phyloP scores from a whole-genome alignment of 2,113 vertebrate genomes.

The Neotoma lepida region DNA sequence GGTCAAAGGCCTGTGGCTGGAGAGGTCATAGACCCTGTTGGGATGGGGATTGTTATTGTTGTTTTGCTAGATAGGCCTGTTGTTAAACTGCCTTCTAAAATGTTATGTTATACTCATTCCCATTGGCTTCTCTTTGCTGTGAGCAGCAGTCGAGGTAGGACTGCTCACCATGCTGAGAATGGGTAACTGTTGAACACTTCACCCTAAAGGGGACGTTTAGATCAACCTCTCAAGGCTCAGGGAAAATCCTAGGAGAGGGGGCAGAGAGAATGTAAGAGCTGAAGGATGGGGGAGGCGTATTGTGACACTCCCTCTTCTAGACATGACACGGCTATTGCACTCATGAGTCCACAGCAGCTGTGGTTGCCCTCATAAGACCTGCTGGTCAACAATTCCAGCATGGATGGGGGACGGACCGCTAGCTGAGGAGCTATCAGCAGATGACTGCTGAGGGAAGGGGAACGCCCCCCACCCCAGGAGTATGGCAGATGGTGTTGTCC shows the following conservation, averaged over 20 bases:
- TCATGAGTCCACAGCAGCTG: no score
- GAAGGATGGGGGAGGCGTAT: background rate
- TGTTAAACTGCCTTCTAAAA: background rate
- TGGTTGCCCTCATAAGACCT: background rate
- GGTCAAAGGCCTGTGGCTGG: background rate
- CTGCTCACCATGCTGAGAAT: background rate
- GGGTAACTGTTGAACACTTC: no score
- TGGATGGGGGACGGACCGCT: background rate
- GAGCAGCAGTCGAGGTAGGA: background rate
- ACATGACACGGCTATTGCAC: background rate
- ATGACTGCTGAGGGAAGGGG: background rate
- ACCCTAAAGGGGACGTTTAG: background rate
- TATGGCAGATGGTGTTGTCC: background rate
- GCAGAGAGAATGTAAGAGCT: background rate
- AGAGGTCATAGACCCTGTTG: no score
- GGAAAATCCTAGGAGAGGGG: background rate
- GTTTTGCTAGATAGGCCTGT: background rate
- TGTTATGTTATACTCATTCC: no score
- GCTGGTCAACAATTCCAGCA: background rate
- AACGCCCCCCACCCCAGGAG: accelerated
- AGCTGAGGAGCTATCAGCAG: background rate
- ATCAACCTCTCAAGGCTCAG: background rate
- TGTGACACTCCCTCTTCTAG: background rate
- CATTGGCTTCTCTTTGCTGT: background rate
- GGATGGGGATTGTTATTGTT: background rate